These are phyloP conservation scores for Vanessa cardui DNA, from an alignment of 2,888 invertebrate genomes.

Conservation along the genomic window DNA sequence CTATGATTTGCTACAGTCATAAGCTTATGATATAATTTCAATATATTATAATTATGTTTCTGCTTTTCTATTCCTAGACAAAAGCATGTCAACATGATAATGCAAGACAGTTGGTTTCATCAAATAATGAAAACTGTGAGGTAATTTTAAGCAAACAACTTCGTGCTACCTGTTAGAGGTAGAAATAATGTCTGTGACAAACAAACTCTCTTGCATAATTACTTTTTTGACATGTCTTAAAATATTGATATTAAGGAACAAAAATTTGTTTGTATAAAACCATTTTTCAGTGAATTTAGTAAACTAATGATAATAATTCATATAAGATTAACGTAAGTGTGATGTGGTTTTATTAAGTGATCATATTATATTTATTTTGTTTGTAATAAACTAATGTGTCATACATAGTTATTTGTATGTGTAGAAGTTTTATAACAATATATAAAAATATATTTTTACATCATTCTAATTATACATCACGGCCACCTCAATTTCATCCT, in stretches of 20 bases:
- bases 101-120: too few relatives aligned
- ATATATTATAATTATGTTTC: background rate
- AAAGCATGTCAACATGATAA: background rate
- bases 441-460: conserved; percentile 30
- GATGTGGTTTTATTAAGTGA: background rate
- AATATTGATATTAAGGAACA: background rate
- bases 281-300: background rate
- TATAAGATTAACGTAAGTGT: background rate
- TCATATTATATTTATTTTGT: background rate
- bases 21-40: background rate
- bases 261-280: background rate
- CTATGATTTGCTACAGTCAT: conserved; percentile 14
- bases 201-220: background rate
- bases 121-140: too few relatives aligned
- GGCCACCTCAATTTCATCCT: background rate
- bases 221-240: background rate
- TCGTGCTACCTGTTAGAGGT: too few relatives aligned
- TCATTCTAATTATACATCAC: conserved; percentile 22
- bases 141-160: too few relatives aligned
- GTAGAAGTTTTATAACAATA: conserved; percentile 20
- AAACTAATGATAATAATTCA: background rate
- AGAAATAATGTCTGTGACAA: too few relatives aligned
- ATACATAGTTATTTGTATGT: conserved; percentile 7
- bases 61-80: background rate
- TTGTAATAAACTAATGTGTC: background rate